Conservation (phyloP, 2,888 invertebrate genomes). For the Pachliopta kotzebuea region DNA sequence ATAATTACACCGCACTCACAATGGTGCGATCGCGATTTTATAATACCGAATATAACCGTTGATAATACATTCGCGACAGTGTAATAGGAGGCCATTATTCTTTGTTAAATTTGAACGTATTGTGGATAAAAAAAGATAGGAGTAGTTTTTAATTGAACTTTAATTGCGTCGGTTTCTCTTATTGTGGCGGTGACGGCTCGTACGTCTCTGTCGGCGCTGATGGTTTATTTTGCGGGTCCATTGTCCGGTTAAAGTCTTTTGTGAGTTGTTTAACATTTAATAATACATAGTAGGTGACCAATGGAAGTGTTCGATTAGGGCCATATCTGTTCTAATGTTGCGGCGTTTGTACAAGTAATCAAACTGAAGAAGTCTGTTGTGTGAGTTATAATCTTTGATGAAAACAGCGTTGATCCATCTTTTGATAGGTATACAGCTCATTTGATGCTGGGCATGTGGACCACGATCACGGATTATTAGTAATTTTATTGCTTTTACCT, state of each 20-base stretch:
- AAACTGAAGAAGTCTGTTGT: no score
- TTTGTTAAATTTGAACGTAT: constrained; percentile 41
- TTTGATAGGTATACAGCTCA: no score
- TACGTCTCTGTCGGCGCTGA: constrained; percentile 29
- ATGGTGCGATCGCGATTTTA: constrained; percentile 56
- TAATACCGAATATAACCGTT: constrained; percentile 47
- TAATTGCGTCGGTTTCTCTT: constrained; percentile 27
- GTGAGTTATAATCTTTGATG: no score
- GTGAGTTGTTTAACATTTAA: constrained; percentile 19
- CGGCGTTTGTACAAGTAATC: no score
- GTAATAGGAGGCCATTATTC: constrained; percentile 47
- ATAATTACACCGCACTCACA: constrained; percentile 45
- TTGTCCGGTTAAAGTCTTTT: constrained; percentile 7
- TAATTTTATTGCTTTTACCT: no score
- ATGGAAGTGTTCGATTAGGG: no score
- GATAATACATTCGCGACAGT: constrained; percentile 58
- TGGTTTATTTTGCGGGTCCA: constrained; percentile 25
- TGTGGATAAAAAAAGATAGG: constrained; percentile 38
- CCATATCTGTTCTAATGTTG: no score
- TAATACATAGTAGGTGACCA: background rate
- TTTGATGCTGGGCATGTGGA: no score
- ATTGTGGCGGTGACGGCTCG: constrained; percentile 16
- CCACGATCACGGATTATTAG: no score
- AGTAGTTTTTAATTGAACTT: constrained; percentile 36
- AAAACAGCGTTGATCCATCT: no score